These are phyloP conservation scores for Myopa testacea DNA, from an alignment of 2,888 invertebrate genomes.

Conservation along the genomic window DNA sequence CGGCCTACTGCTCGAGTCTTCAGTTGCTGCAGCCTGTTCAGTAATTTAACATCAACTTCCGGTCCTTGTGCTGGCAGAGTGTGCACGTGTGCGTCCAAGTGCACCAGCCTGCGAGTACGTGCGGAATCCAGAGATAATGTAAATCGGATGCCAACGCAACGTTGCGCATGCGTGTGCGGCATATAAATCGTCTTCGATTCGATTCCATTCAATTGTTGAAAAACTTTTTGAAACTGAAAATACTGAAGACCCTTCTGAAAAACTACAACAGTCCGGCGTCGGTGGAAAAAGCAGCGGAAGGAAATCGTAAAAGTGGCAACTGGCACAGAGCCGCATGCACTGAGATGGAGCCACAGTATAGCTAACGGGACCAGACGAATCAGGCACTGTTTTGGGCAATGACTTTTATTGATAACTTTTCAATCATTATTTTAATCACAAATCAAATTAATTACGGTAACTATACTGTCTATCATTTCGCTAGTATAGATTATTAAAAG, in stretches of 20 bases:
- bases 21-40: slow-evolving; percentile 25
- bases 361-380: no score
- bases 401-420: not conserved
- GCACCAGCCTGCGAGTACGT: slow-evolving; percentile 27
- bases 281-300: slow-evolving; percentile 52
- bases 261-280: not conserved
- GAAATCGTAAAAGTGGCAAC: slow-evolving; percentile 57
- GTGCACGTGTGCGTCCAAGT: slow-evolving; percentile 11
- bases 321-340: not conserved
- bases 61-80: slow-evolving; percentile 7
- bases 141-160: slow-evolving; percentile 64
- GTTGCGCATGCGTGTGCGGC: slow-evolving; percentile 56
- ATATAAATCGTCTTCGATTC: slow-evolving; percentile 53
- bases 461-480: no score
- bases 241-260: slow-evolving; percentile 1
- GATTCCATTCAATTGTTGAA: not conserved
- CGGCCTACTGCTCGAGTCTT: not conserved
- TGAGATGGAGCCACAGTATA: no score
- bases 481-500: no score
- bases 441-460: no score
- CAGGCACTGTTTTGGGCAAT: not conserved
- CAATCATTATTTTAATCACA: no score
- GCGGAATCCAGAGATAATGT: slow-evolving; percentile 55
- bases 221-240: not conserved
- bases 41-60: slow-evolving; percentile 30